Base-by-base conservation (phyloP, 2,113 vertebrate genomes). In the Leuciscus idus region DNA sequence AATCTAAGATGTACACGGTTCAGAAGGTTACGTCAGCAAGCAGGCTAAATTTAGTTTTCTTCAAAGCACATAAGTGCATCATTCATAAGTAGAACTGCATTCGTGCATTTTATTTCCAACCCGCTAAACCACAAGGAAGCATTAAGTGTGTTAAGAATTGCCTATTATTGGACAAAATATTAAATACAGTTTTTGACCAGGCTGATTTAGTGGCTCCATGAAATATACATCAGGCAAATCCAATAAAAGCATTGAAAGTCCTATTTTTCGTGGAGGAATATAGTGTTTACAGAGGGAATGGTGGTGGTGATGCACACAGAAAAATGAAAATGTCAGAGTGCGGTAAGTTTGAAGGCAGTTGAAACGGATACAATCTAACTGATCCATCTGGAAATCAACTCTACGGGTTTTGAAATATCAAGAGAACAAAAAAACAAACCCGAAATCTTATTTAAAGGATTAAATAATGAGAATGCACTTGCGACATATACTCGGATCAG, bases 271-370 rank as follows among this genome's bases (percentile, higher is more conserved):
- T 30, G 78, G 94, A 94, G 66, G 93, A 88, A 94, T 90, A 95
- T 90, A 12, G 64, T 94, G 91, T 95, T 96, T 95, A 94, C 95
- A 89, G 88, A 91, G 85, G 86, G 88, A 87, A 85, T 78, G 77
- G 89, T 86, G 89, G 92, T 90, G 89, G 92, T 90, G 88, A 85
- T 88, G 77, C 85, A 72, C 83, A 87, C 90, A 91, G 87, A 84
- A 76, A 88, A 87, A 89, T 87, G 66, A 88, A 87, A 88, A 87
- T 82, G 61, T 64, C 4, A 70, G 84, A 77, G 81, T 84, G 50
- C 30, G n/a, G 68, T 57, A 72, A 55, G 81, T 83, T 83, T 28
- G 21, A n/a, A 57, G 13, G 21, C 10, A 82, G 61, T 6, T 82
- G 21, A 72, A 72, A 83, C 26, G 73, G 73, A 57, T 33, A n/a